Percentiles rank a stretch among this genome's conserved stretches.
Conservation (phyloP, 2,113 vertebrate species). For the Poecile atricapillus region DNA sequence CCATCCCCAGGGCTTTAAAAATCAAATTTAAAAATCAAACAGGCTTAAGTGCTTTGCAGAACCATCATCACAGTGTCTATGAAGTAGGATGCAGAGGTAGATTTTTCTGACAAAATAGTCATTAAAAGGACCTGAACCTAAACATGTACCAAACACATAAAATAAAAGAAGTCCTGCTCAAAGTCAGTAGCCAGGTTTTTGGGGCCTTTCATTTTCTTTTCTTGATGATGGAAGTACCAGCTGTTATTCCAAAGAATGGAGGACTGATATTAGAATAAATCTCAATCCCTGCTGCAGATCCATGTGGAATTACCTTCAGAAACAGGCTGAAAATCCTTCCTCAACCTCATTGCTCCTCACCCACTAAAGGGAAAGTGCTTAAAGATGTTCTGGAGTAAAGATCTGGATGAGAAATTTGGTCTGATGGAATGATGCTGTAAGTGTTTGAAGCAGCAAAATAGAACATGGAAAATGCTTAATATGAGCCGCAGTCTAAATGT, state of each 20-base stretch:
- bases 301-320: not conserved
- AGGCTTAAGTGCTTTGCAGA: not conserved
- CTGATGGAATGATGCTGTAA: not conserved
- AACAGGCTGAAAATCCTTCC: not conserved
- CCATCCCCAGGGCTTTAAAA: not conserved
- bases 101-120: not conserved
- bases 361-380: not conserved
- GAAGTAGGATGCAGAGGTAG: not conserved
- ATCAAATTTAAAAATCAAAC: not conserved
- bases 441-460: not conserved
- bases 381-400: not conserved
- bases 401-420: not conserved
- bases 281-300: not conserved
- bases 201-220: not conserved
- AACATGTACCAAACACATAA: fast-evolving
- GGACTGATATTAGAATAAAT: not conserved
- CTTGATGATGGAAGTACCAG: not conserved
- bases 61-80: not conserved
- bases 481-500: not conserved
- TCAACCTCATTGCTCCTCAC: not conserved
- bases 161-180: not conserved
- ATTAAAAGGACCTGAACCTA: not conserved
- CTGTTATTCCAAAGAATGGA: not conserved
- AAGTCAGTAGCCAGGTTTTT: not conserved
- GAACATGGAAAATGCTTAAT: not conserved